Percentiles rank a stretch among this genome's conserved stretches.
Evolutionary conservation across 2,797 vertebrate genomes (phyloP).

Genomic region (Kryptolebias ocellatus): DNA sequence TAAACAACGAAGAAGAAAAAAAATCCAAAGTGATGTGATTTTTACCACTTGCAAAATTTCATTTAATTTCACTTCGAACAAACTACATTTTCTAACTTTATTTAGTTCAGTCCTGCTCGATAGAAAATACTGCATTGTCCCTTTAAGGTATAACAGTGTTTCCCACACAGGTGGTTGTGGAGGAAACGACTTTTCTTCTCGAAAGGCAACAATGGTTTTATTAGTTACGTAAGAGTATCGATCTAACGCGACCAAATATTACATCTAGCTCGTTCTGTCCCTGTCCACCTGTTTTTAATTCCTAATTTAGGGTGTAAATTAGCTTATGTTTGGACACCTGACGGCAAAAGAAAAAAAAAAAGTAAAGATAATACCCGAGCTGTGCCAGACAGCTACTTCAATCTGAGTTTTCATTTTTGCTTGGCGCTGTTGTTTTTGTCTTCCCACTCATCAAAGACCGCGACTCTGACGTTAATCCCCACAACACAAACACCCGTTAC

Average conservation of each 20-base stretch:
- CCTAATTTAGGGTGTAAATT: constrained; percentile 29
- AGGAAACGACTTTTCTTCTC: constrained; percentile 43
- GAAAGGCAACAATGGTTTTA: constrained; percentile 74
- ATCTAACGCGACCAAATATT: constrained; percentile 24
- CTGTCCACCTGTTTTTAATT: constrained; percentile 34
- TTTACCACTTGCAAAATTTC: neutral
- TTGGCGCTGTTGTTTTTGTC: constrained; percentile 7
- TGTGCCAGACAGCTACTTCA: constrained; percentile 82
- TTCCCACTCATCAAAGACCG: constrained; percentile 5
- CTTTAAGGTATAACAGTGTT: constrained; percentile 3
- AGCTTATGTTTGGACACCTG: constrained; percentile 34
- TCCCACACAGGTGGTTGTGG: constrained; percentile 20
- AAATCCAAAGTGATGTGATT: neutral
- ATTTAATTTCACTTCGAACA: constrained; percentile 1
- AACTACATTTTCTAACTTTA: neutral
- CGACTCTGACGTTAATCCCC: constrained; percentile 26
- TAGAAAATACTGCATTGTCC: constrained; percentile 20
- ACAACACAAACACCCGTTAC: constrained; percentile 43
- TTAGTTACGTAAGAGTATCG: constrained; percentile 15
- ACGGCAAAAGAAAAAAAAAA: constrained; percentile 13
- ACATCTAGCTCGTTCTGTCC: constrained; percentile 8
- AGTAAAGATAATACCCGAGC: constrained; percentile 36
- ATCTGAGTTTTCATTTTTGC: constrained; percentile 24
- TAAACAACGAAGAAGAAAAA: neutral
- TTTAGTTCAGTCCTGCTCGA: constrained; percentile 19